These are phyloP conservation scores for Pseudomyrmex dendroicus DNA, from an alignment of 1,140 invertebrate species.

Conservation along the genomic window DNA sequence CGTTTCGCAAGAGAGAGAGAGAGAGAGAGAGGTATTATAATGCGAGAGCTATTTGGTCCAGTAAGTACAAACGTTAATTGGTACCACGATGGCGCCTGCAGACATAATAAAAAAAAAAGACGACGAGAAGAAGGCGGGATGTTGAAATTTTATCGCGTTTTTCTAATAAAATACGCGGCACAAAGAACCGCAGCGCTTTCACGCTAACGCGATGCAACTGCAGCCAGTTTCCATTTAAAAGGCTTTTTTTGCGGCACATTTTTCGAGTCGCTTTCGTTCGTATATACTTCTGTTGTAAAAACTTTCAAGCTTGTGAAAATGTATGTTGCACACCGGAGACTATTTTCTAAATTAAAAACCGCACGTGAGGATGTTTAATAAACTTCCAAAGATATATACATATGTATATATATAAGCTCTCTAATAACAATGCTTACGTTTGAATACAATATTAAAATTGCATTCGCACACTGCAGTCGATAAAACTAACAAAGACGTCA, in stretches of 20 bases:
- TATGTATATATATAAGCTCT: too few relatives aligned
- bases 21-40: slow-evolving; percentile 36
- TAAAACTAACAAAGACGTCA: too few relatives aligned
- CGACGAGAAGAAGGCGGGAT: neutral
- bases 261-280: slow-evolving; percentile 49
- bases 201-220: slow-evolving; percentile 52
- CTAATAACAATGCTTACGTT: too few relatives aligned
- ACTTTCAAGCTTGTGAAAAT: slow-evolving; percentile 49
- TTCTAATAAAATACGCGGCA: slow-evolving; percentile 54
- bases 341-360: slow-evolving; percentile 35
- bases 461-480: too few relatives aligned
- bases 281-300: slow-evolving; percentile 42
- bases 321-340: slow-evolving; percentile 8
- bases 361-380: slow-evolving; percentile 20
- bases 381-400: too few relatives aligned
- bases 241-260: slow-evolving; percentile 52
- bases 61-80: slow-evolving; percentile 60
- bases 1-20: slow-evolving; percentile 8
- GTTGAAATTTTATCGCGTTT: slow-evolving; percentile 59
- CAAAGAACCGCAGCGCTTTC: slow-evolving; percentile 47
- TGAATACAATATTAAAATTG: too few relatives aligned
- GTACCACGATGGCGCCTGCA: slow-evolving; percentile 50
- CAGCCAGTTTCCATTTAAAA: slow-evolving; percentile 53
- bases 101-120: slow-evolving; percentile 46
- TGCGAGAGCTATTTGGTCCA: slow-evolving; percentile 56